phyloP scores from a whole-genome alignment of 2,797 vertebrate species.

The Siniperca undulata region DNA sequence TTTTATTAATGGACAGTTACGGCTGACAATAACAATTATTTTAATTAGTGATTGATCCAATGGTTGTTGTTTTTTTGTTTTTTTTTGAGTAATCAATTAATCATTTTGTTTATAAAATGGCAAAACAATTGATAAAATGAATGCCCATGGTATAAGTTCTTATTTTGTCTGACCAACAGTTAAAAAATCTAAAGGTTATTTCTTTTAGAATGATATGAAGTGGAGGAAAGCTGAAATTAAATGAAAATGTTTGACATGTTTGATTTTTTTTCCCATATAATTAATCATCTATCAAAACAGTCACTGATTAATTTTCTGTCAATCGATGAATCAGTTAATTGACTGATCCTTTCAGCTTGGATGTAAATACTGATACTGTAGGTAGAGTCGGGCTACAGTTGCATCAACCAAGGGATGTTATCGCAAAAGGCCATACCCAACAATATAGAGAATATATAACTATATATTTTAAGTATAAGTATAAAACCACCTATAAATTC shows the following conservation, averaged over 20 bases:
- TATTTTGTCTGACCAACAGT: neutral
- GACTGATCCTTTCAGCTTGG: neutral
- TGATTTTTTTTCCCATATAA: too few relatives aligned
- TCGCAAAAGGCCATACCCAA: neutral
- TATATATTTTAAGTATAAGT: neutral
- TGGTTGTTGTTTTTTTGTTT: neutral
- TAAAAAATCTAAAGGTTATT: neutral
- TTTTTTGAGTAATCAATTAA: neutral
- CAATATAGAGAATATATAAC: neutral
- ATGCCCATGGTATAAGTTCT: neutral
- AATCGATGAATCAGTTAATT: neutral
- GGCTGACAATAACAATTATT: neutral
- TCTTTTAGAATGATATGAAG: neutral
- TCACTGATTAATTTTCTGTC: neutral
- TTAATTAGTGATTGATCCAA: neutral
- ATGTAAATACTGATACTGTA: neutral
- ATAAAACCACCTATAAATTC: neutral
- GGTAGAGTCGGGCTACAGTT: neutral
- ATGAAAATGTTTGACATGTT: neutral
- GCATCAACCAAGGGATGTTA: neutral
- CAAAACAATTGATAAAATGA: neutral
- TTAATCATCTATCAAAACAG: neutral
- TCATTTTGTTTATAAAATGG: neutral
- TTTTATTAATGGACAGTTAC: neutral
- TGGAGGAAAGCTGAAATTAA: neutral